A percentile compares a stretch with the other conserved stretches of the same genome.
Evolutionary conservation across 2,113 vertebrate genomes (phyloP).

Genomic region (Excalfactoria chinensis): DNA sequence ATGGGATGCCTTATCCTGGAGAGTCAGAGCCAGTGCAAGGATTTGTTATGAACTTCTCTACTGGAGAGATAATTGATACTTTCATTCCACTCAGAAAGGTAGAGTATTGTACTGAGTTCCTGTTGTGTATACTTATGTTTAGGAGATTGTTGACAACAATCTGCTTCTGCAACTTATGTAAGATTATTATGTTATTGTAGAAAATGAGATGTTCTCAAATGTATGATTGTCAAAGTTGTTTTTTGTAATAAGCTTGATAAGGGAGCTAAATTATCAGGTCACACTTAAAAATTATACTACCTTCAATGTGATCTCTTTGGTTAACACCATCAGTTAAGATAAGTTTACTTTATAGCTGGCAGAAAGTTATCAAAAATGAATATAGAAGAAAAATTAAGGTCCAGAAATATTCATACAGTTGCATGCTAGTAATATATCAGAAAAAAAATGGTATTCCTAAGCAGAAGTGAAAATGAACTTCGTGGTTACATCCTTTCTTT

Average conservation of each 20-base stretch:
- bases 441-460: background rate
- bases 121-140: background rate
- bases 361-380: background rate
- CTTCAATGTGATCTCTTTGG: background rate
- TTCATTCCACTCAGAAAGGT: slow-evolving; percentile 91
- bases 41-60: slow-evolving; percentile 93
- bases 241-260: background rate
- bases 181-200: background rate
- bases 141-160: background rate
- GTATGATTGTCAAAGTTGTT: background rate
- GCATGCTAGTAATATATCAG: background rate
- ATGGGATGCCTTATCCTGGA: slow-evolving; percentile 84
- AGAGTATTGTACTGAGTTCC: slow-evolving; percentile 31
- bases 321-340: background rate
- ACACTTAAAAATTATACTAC: background rate
- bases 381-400: background rate
- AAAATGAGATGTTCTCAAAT: background rate
- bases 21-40: slow-evolving; percentile 81
- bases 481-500: background rate
- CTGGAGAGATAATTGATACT: slow-evolving; percentile 87
- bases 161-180: background rate
- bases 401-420: background rate
- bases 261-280: background rate
- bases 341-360: background rate
- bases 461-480: background rate